Base-by-base conservation (phyloP, 2,113 vertebrate species). In the Hucho hucho region DNA sequence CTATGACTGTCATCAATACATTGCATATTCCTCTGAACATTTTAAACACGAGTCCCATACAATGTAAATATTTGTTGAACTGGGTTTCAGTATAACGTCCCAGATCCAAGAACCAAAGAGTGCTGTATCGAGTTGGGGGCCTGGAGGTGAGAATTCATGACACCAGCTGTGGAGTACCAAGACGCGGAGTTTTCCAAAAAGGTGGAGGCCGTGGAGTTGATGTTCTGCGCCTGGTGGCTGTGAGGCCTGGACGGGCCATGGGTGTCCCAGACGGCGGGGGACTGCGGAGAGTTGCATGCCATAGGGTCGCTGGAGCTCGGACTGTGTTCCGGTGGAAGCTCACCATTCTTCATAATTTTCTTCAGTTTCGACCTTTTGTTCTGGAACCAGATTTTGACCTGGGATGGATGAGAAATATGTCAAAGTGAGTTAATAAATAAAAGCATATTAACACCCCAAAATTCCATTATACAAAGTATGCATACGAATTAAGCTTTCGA, bases 341-440 rank as follows among this genome's bases (percentile, higher is more conserved):
- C 98, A 63, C 98, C 98, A 79, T 97, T 99, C 89, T 99, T 99
- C 95, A 99, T 98, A 70, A 99, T 98, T 93, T 99, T 99, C 95
- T 99, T 99, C 91, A 99, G 95, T 91, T 99, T 99, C 77, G 98
- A 99, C 85, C 98, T 94, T 89, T 97, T 95, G 91, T 99, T 99
- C 91, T 99, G 98, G 91, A 99, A 99, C 98, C 98, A 99, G 46
- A 99, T 99, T 94, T 99, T 99, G 73, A 99, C 98, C 98, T 98
- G 75, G 4, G 29, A 74, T 26, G 67, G 0, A 56, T 1, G 13
- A 47, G 26, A 64, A 37, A 63, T 28, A 47, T 1, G 6, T 67
- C 64, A 20, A 29, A 63, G 1, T 49, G 13, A 70, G 20, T 46
- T 64, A 65, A 11, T 37, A 28, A 28, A 61, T 53, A 18, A 67